A percentile compares a stretch with the other conserved stretches of the same genome.
Evolutionary conservation across 2,888 invertebrate genomes (phyloP).

Genomic region (Blomia tropicalis): DNA sequence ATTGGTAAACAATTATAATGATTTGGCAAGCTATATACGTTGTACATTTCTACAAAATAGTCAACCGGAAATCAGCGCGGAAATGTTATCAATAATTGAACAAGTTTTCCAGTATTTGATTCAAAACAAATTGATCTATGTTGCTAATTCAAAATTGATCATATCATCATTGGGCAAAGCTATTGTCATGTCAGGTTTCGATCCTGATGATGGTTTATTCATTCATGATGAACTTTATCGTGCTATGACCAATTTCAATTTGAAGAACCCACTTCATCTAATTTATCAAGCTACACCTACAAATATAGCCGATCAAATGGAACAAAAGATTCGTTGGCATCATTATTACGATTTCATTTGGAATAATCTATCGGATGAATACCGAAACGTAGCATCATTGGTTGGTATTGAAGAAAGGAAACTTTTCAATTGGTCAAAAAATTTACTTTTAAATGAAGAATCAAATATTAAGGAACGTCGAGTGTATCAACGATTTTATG

Average conservation of each 20-base stretch:
- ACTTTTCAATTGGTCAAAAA: constrained; percentile 35
- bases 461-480: constrained; percentile 11
- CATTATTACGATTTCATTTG: constrained; percentile 53
- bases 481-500: constrained; percentile 53
- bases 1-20: constrained; percentile 52
- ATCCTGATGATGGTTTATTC: constrained; percentile 79
- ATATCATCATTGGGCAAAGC: constrained; percentile 57
- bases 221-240: constrained; percentile 75
- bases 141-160: neutral
- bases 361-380: constrained; percentile 53
- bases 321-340: constrained; percentile 53
- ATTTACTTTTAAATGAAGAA: too few species aligned
- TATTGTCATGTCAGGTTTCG: constrained; percentile 74
- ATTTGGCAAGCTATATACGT: constrained; percentile 52
- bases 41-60: neutral
- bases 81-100: neutral
- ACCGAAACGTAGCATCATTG: constrained; percentile 68
- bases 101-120: constrained; percentile 13
- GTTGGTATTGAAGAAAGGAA: constrained; percentile 66
- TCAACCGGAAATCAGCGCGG: neutral
- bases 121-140: constrained; percentile 13
- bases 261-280: constrained; percentile 85
- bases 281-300: constrained; percentile 82
- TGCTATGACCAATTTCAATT: constrained; percentile 70
- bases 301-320: constrained; percentile 52